Evolutionary conservation across 2,113 vertebrate genomes (phyloP), one percentile per base, ranked within the genome.

Genomic region (Octodon degus): DNA sequence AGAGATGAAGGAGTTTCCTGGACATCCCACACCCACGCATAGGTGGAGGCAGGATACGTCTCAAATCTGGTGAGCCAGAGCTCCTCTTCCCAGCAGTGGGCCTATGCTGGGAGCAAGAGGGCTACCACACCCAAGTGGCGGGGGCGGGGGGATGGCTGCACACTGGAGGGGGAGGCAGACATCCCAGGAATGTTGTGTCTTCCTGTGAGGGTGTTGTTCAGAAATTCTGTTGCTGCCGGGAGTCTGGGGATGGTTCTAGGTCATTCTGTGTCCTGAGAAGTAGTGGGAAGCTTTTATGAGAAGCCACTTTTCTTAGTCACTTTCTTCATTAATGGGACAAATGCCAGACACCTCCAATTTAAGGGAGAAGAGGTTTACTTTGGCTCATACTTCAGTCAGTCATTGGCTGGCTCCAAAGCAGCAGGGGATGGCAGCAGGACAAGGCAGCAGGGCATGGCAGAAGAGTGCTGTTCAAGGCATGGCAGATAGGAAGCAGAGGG

Each of bases 1-100:
- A 50, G 76, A 97, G 76, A 58, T 63, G 62, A 93, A 92, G 82
- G 80, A 89, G 77, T 50, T 60, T 40, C 8, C 14, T 14, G 89
- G 68, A 65, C 19, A 53, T 14, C 40, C 11, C 55, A 22, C 11
- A 27, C 10, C 60, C 17, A 3, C 37, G 10, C 20, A 90, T 25
- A 85, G 58, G 16, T 11, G 7, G 47, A 67, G 34, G 40, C 68
- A 93, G 91, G 53, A 22, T 86, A 47, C 88, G 84, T 40, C 10
- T 16, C 85, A 88, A 25, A 24, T 63, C 62, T 63, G 22, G 81
- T n/a, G n/a, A 89, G 63, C 50, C 27, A 43, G 60, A 90, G 50
- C 27, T 53, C 25, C 43, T 82, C 34, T 89, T 82, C 17, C 32
- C 22, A 34, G 30, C 37, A 11, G 0, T 32, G 58, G 77, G 20